Conservation (phyloP, 2,797 vertebrate genomes). For the Odontamblyopus lacepedii region DNA sequence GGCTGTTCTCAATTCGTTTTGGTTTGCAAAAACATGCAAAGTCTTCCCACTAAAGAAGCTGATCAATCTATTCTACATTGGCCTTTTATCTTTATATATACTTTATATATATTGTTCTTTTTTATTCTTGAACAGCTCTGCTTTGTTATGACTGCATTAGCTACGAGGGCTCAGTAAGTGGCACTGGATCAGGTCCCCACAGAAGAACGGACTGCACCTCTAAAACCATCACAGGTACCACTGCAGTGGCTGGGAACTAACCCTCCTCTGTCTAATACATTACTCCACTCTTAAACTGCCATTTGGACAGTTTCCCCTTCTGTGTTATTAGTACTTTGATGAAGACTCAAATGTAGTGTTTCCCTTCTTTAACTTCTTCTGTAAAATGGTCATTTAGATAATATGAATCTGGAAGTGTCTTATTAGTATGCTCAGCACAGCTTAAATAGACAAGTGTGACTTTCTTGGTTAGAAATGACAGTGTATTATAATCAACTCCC, state of each 20-base stretch:
- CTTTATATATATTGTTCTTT: conserved; percentile 56
- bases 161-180: conserved; percentile 78
- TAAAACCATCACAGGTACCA: conserved; percentile 92
- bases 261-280: conserved; percentile 46
- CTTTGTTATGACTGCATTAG: conserved; percentile 87
- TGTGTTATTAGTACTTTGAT: not conserved
- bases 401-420: not conserved
- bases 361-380: not conserved
- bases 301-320: conserved; percentile 5
- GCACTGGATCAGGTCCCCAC: conserved; percentile 82
- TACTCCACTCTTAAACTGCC: conserved; percentile 25
- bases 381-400: not conserved
- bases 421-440: not conserved
- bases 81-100: conserved; percentile 61
- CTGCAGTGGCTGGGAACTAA: conserved; percentile 56
- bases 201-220: conserved; percentile 90
- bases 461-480: conserved; percentile 5
- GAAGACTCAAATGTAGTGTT: not conserved
- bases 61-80: conserved; percentile 49
- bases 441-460: conserved; percentile 16
- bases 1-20: conserved; percentile 71
- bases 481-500: conserved; percentile 2
- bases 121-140: conserved; percentile 81
- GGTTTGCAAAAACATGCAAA: conserved; percentile 29
- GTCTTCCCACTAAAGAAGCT: conserved; percentile 40